phyloP scores from a whole-genome alignment of 2,888 invertebrate genomes.

The Cantharis lateralis region DNA sequence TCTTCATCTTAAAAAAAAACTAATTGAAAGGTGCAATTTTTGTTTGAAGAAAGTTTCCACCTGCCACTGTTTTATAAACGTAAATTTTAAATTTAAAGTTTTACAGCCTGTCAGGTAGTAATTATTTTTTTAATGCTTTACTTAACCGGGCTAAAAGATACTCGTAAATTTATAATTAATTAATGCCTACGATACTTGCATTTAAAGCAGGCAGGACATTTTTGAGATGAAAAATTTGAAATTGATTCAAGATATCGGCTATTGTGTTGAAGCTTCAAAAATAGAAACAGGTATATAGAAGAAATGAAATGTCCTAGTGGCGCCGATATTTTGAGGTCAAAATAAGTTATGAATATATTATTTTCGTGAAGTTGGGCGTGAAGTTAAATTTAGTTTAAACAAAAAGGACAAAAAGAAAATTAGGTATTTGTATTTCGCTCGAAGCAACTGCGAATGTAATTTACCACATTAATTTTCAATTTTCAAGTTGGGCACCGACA shows the following conservation, averaged over 20 bases:
- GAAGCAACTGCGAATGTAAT: background rate
- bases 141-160: background rate
- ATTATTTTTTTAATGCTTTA: background rate
- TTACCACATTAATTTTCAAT: background rate
- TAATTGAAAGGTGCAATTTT: background rate
- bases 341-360: conserved; percentile 13
- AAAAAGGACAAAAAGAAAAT: background rate
- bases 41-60: background rate
- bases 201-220: background rate
- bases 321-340: conserved; percentile 21
- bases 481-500: background rate
- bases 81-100: background rate
- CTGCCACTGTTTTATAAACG: background rate
- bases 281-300: conserved; percentile 19
- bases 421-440: background rate
- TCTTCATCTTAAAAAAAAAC: background rate
- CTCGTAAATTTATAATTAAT: background rate
- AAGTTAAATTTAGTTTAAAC: background rate
- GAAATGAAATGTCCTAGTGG: conserved; percentile 6
- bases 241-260: background rate
- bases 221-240: background rate
- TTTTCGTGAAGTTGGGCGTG: background rate
- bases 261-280: conserved; percentile 24
- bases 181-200: background rate
- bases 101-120: background rate